Percentiles rank a stretch among this genome's conserved stretches.
Conservation (phyloP, 2,797 vertebrate genomes). For the Microctenopoma lineatum region DNA sequence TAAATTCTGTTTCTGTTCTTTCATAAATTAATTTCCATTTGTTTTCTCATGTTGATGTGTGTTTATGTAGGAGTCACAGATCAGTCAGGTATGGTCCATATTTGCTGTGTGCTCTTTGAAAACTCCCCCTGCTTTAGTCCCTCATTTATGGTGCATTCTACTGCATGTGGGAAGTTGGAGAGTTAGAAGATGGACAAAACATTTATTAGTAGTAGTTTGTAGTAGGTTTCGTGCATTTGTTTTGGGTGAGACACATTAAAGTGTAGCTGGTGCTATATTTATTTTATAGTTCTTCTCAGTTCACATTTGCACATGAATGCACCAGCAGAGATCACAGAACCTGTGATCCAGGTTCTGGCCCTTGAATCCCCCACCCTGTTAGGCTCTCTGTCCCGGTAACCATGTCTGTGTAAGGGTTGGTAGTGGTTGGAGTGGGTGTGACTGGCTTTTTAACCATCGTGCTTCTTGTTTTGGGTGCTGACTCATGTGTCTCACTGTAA, state of each 20-base stretch:
- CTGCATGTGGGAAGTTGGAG: constrained; percentile 56
- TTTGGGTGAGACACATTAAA: constrained; percentile 3
- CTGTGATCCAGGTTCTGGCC: constrained; percentile 44
- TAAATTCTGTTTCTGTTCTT: constrained; percentile 29
- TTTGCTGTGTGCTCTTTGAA: constrained; percentile 79
- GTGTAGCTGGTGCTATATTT: neutral
- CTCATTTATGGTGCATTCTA: constrained; percentile 58
- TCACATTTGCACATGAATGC: constrained; percentile 70
- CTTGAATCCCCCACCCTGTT: constrained; percentile 33
- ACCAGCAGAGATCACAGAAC: constrained; percentile 47
- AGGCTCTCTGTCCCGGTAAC: constrained; percentile 64
- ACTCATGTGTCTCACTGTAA: constrained; percentile 47
- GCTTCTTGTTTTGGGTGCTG: constrained; percentile 67
- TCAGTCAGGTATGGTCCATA: constrained; percentile 87
- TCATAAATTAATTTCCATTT: constrained; percentile 78
- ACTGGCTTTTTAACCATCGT: constrained; percentile 78
- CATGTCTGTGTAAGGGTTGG: constrained; percentile 70
- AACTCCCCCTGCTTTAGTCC: constrained; percentile 50
- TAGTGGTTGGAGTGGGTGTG: constrained; percentile 76
- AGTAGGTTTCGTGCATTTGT: constrained; percentile 1
- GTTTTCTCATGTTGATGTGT: constrained; percentile 83
- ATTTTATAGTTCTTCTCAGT: constrained; percentile 37
- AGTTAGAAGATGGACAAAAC: constrained; percentile 34
- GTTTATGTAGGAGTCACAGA: constrained; percentile 92
- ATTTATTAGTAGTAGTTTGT: neutral